These are phyloP conservation scores for Morus bassanus DNA, from an alignment of 2,797 vertebrate genomes.

Conservation along the genomic window DNA sequence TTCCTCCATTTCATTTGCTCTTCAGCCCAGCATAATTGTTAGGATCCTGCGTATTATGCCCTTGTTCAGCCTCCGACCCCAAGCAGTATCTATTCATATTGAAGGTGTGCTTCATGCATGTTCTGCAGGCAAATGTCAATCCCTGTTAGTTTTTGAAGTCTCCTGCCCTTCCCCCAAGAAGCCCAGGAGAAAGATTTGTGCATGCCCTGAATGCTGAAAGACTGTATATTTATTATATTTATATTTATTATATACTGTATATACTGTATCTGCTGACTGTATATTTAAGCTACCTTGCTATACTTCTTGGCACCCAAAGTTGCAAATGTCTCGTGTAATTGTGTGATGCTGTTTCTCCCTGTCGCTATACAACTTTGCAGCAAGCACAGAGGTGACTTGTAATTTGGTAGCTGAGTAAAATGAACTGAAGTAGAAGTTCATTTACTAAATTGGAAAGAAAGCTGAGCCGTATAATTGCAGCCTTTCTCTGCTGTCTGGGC, in stretches of 20 bases:
- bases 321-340: background rate
- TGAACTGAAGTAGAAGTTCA: background rate
- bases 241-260: too few species aligned
- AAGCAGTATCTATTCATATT: background rate
- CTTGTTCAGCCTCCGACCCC: background rate
- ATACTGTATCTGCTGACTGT: background rate
- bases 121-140: background rate
- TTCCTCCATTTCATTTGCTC: background rate
- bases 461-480: background rate
- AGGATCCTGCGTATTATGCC: background rate
- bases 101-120: background rate
- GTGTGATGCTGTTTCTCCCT: background rate
- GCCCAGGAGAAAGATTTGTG: background rate
- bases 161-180: background rate
- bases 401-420: background rate
- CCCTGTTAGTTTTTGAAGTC: background rate
- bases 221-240: too few species aligned
- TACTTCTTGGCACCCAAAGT: background rate
- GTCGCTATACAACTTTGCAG: background rate
- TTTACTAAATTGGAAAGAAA: background rate
- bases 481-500: background rate
- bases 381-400: background rate
- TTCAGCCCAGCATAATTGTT: background rate
- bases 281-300: background rate
- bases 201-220: accelerated